phyloP scores from a whole-genome alignment of 2,113 vertebrate genomes.

The Oplegnathus fasciatus region DNA sequence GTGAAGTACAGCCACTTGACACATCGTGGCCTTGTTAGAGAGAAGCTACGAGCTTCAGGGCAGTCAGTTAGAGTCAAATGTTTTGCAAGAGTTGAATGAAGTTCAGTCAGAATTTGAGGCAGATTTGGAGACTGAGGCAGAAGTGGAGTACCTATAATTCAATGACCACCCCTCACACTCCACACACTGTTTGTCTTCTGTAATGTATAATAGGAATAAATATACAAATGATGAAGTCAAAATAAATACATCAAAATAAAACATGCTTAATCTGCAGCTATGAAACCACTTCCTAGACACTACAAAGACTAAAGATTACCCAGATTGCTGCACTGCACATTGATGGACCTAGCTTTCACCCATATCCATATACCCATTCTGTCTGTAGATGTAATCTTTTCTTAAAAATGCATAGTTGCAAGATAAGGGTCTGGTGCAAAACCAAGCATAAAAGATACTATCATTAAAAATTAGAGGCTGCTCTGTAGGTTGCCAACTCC shows the following conservation, averaged over 20 bases:
- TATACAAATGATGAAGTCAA: not conserved
- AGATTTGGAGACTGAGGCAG: not conserved
- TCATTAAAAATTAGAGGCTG: constrained; percentile 61
- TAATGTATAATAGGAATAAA: not conserved
- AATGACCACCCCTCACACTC: not conserved
- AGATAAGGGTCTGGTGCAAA: constrained; percentile 57
- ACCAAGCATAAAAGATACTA: constrained; percentile 62
- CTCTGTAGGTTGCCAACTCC: constrained; percentile 49
- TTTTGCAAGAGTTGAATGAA: not conserved
- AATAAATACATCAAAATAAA: not conserved
- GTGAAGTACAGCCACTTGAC: constrained; percentile 61
- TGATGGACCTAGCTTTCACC: constrained; percentile 4
- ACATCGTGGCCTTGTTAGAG: constrained; percentile 45
- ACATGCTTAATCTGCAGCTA: constrained; percentile 8
- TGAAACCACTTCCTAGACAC: not conserved
- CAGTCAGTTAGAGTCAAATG: constrained; percentile 16
- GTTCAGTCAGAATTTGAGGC: constrained; percentile 14
- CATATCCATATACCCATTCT: constrained; percentile 19
- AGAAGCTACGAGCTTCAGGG: constrained; percentile 20
- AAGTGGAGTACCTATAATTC: not conserved
- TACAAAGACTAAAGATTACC: constrained; percentile 5
- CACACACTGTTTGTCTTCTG: not conserved
- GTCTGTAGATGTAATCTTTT: constrained; percentile 44
- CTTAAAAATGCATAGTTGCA: constrained; percentile 57
- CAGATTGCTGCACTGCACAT: constrained; percentile 28